These are phyloP conservation scores for Prietella phreatophila DNA, from an alignment of 2,113 vertebrate species.

Conservation along the genomic window DNA sequence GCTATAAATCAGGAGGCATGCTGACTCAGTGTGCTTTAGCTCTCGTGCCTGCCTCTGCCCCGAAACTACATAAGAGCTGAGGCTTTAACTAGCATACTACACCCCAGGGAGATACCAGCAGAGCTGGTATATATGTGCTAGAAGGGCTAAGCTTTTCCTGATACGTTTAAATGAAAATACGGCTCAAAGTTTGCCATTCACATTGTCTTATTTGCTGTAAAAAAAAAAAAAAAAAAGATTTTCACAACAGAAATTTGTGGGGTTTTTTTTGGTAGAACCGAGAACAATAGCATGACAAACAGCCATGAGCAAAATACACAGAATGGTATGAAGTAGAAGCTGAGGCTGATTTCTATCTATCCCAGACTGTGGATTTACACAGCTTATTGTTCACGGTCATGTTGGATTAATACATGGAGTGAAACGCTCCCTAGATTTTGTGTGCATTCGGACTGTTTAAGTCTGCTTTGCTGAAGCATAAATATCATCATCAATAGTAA, in stretches of 20 bases:
- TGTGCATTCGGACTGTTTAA: neutral
- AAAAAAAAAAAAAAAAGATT: neutral
- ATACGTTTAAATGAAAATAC: neutral
- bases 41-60: neutral
- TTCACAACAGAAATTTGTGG: neutral
- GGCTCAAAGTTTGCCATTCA: neutral
- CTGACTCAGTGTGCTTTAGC: constrained; percentile 17
- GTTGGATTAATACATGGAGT: neutral
- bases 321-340: neutral
- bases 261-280: neutral
- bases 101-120: neutral
- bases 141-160: neutral
- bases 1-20: neutral
- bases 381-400: neutral
- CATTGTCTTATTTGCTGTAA: neutral
- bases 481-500: neutral
- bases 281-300: neutral
- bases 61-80: neutral
- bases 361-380: neutral
- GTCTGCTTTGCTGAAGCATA: neutral
- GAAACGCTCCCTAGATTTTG: neutral
- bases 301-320: neutral
- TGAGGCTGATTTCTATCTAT: neutral
- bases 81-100: constrained; percentile 9
- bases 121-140: neutral